Percentiles rank a stretch among this genome's conserved stretches.
Evolutionary conservation across 2,113 vertebrate species (phyloP).

Genomic region (Rynchops niger): DNA sequence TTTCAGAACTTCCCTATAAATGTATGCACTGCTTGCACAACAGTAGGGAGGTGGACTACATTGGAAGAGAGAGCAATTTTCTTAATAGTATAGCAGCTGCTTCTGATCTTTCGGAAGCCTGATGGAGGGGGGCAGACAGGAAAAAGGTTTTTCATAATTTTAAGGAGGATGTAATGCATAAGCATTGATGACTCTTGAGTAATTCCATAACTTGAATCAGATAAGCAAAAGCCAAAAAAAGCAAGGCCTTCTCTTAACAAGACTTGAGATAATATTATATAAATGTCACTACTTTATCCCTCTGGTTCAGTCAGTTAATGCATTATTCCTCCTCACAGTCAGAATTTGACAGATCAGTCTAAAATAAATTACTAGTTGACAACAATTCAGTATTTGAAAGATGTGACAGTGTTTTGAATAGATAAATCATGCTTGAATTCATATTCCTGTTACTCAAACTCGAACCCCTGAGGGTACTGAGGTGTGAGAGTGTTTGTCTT

Average conservation of each 20-base stretch:
- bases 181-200: background rate
- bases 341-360: conserved; percentile 5
- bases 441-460: conserved; percentile 5
- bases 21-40: background rate
- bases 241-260: background rate
- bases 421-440: background rate
- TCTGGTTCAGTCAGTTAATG: background rate
- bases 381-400: background rate
- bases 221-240: background rate
- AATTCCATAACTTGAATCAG: background rate
- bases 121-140: background rate
- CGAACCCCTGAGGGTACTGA: background rate
- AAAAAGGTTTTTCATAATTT: background rate
- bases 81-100: background rate
- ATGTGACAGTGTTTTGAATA: background rate
- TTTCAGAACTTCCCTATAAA: background rate
- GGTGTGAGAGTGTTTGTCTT: conserved; percentile 51
- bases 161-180: background rate
- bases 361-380: background rate
- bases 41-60: background rate
- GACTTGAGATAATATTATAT: background rate
- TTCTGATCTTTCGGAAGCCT: background rate
- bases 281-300: background rate
- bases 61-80: background rate
- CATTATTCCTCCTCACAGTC: background rate